phyloP scores from a whole-genome alignment of 2,113 vertebrate genomes.

The Stictonetta naevosa region DNA sequence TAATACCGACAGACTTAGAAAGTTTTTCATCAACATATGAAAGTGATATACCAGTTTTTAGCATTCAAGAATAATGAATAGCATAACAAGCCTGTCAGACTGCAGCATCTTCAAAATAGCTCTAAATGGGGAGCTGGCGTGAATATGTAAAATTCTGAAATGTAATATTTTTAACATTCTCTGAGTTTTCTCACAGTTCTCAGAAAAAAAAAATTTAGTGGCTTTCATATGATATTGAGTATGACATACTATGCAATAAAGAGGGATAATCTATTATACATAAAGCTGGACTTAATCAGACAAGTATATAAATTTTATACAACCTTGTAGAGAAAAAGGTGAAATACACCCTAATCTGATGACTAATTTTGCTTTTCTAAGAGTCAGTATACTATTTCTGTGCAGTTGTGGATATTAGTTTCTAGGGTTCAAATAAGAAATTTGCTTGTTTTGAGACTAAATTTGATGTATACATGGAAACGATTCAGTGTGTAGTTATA shows the following conservation, averaged over 20 bases:
- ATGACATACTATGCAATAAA: neutral
- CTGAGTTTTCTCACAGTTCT: neutral
- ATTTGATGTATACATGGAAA: neutral
- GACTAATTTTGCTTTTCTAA: neutral
- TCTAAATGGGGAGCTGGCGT: neutral
- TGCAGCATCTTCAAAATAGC: neutral
- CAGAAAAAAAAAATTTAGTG: neutral
- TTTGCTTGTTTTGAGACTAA: neutral
- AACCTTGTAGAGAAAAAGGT: neutral
- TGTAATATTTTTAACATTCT: neutral
- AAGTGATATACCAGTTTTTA: neutral
- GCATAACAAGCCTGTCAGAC: neutral
- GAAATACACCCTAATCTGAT: neutral
- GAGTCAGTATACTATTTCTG: neutral
- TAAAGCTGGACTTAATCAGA: neutral
- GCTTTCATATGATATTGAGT: neutral
- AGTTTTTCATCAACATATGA: neutral
- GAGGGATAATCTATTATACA: neutral
- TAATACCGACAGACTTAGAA: neutral
- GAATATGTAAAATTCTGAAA: neutral
- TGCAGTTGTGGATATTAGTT: neutral
- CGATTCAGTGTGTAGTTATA: neutral
- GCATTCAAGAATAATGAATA: neutral
- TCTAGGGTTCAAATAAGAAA: neutral
- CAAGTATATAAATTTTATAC: neutral